Percentiles rank a stretch among this genome's conserved stretches.
Evolutionary conservation across 2,113 vertebrate species (phyloP).

Genomic region (Engystomops pustulosus): DNA sequence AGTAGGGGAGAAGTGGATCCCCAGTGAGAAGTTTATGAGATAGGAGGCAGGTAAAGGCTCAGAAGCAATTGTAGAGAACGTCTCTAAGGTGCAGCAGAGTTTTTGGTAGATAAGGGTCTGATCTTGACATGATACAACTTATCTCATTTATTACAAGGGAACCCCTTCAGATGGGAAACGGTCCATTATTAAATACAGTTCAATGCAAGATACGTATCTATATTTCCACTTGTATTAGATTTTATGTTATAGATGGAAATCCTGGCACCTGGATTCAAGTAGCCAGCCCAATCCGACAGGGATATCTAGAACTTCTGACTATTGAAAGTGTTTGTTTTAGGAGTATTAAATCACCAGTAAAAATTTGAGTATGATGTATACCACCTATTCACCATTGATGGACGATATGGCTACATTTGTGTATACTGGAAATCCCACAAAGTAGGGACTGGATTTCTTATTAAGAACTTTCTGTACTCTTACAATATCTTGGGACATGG

Average conservation of each 20-base stretch:
- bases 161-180: neutral
- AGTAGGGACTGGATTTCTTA: neutral
- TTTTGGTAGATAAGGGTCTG: constrained; percentile 29
- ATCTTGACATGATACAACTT: neutral
- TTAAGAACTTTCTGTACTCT: neutral
- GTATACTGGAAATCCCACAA: neutral
- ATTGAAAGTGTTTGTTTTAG: neutral
- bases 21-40: constrained; percentile 57
- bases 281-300: no score
- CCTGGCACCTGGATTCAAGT: no score
- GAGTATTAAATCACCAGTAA: neutral
- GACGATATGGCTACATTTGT: neutral
- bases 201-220: neutral
- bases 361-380: neutral
- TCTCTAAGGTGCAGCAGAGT: constrained; percentile 45
- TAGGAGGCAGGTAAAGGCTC: constrained; percentile 53
- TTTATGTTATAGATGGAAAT: no score
- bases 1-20: constrained; percentile 35
- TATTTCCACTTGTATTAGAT: neutral
- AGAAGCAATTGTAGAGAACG: constrained; percentile 50
- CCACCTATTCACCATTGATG: neutral
- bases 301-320: neutral
- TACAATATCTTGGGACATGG: neutral
- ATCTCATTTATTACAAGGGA: neutral
- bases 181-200: neutral